phyloP scores from a whole-genome alignment of 2,797 vertebrate species.

The Tiaroga cobitis region DNA sequence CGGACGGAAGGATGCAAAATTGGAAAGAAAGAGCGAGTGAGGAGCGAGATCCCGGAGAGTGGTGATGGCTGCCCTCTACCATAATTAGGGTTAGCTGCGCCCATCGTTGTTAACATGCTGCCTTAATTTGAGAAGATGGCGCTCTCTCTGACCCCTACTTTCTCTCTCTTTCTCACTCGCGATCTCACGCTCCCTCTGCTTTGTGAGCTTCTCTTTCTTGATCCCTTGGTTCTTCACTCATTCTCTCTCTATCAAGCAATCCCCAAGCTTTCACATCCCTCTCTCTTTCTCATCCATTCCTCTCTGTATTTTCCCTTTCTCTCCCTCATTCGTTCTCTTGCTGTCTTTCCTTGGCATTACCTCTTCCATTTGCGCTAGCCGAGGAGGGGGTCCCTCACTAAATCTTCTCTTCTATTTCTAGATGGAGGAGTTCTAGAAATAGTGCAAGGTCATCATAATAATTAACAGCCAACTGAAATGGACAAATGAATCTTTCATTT shows the following conservation, averaged over 20 bases:
- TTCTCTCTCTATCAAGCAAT: conserved; percentile 9
- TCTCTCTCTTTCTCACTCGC: conserved; percentile 5
- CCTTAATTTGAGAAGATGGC: conserved; percentile 74
- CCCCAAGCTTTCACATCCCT: conserved; percentile 12
- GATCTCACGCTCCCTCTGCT: conserved; percentile 11
- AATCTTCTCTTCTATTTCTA: conserved; percentile 71
- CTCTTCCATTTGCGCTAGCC: conserved; percentile 42
- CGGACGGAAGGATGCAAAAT: conserved; percentile 55
- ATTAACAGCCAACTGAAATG: conserved; percentile 71
- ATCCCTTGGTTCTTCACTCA: conserved; percentile 37
- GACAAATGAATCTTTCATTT: conserved; percentile 37
- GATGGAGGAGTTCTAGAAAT: conserved; percentile 67
- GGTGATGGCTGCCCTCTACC: conserved; percentile 60
- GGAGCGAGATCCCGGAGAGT: conserved; percentile 69
- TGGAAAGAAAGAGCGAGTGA: conserved; percentile 64
- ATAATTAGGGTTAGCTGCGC: conserved; percentile 81
- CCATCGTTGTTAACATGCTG: conserved; percentile 78
- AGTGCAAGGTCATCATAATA: conserved; percentile 77
- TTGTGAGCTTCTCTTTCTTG: conserved; percentile 12
- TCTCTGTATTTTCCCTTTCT: conserved; percentile 31
- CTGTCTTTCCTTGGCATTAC: conserved; percentile 24
- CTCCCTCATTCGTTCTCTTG: conserved; percentile 23
- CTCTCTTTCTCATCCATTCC: conserved; percentile 17
- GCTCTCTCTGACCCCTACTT: conserved; percentile 69
- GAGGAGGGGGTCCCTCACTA: conserved; percentile 61